These are phyloP conservation scores for Plebejus argus DNA, from an alignment of 2,888 invertebrate genomes.

Conservation along the genomic window DNA sequence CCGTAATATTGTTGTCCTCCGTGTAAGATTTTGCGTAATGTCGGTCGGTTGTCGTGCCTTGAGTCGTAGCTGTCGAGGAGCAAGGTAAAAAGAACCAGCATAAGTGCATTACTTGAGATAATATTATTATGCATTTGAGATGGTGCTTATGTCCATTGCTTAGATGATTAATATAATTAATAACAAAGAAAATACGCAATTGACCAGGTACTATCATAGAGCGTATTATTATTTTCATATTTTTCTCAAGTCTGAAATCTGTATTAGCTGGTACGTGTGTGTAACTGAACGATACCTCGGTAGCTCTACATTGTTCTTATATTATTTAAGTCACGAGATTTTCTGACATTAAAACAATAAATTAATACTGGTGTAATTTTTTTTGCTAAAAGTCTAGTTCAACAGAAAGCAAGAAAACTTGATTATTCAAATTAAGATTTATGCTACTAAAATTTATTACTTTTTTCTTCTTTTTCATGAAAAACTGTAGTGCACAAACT, in stretches of 20 bases:
- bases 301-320: neutral
- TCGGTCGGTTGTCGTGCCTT: neutral
- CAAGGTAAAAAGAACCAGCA: neutral
- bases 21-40: neutral
- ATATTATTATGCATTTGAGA: neutral
- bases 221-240: neutral
- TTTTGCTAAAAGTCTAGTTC: neutral
- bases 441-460: too few relatives aligned
- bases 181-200: neutral
- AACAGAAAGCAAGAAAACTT: neutral
- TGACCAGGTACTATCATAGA: neutral
- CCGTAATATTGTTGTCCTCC: neutral
- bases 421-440: neutral
- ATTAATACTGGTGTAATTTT: neutral
- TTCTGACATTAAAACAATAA: neutral
- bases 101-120: neutral
- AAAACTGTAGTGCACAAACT: neutral
- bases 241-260: neutral
- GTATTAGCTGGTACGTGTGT: too few relatives aligned
- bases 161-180: neutral
- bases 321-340: neutral
- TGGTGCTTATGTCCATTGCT: neutral
- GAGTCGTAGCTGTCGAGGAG: neutral
- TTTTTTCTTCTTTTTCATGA: neutral
- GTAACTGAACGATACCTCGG: neutral